Evolutionary conservation across 2,113 vertebrate species (phyloP), one percentile per base, ranked within the genome.

Genomic region (Spilogale gracilis): DNA sequence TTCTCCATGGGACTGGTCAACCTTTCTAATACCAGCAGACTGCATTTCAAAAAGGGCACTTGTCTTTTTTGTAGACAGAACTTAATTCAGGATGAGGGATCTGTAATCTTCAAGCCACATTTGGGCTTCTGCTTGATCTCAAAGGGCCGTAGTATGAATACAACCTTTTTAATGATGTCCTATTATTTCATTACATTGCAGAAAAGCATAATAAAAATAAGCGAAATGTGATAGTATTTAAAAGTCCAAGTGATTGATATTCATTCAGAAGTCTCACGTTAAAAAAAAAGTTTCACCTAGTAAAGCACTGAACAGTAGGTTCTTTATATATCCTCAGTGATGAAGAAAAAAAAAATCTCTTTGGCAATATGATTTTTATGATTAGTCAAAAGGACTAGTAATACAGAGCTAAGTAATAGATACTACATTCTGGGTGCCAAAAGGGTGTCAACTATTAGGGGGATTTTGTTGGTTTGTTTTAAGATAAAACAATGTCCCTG

Each of bases 381-480:
- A 95, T 76, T 87, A 78, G 38, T 89, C 88, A 79, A 78, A n/a
- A 89, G 48, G 54, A 86, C 54, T 27, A 79, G 61, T 25, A 74
- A 91, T 38, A 69, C 14, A 76, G 83, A 67, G 21, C 32, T 87
- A 60, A 78, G 18, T 20, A 67, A 90, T 0, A 60, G 27, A 95
- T 81, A 50, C 0, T 56, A 69, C 12, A 60, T 63, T 89, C 74
- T 50, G n/a, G 43, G 38, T 85, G 32, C 14, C 56, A 38, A 45
- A 76, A 58, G 18, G 73, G 38, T 45, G 71, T 60, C 48, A 58
- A 48, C 23, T 9, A 60, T 48, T 9, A 52, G 13, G 69, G 32
- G 17, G 25, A 54, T 63, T 67, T 61, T 73, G 23, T 88, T 80
- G 60, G 23, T 60, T 84, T 85, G 82, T 85, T 95, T 80, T 86